A percentile compares a stretch with the other conserved stretches of the same genome.
Evolutionary conservation across 1,140 invertebrate genomes (phyloP).

Genomic region (Coelopa frigida): DNA sequence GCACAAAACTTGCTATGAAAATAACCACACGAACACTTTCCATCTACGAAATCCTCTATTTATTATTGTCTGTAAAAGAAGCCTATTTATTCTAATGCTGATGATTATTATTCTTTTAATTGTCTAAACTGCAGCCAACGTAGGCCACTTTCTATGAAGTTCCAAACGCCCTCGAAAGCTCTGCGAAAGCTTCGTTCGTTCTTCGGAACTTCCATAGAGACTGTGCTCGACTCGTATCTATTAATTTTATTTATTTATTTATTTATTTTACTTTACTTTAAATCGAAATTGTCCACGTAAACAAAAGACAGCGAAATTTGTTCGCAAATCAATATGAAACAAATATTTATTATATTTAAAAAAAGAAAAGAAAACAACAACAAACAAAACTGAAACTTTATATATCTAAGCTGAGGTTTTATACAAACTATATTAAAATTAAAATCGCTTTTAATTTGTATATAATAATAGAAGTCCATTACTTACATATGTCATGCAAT

Average conservation of each 20-base stretch:
- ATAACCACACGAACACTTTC: too few relatives aligned
- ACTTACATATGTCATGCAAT: too few relatives aligned
- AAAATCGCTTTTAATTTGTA: too few relatives aligned
- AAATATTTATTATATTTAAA: conserved; percentile 12
- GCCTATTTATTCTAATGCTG: too few relatives aligned
- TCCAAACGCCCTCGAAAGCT: conserved; percentile 23
- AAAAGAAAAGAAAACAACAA: conserved; percentile 3
- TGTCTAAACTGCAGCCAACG: neutral
- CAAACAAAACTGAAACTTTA: too few relatives aligned
- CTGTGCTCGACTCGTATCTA: conserved; percentile 26
- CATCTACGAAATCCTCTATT: too few relatives aligned
- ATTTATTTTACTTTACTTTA: conserved; percentile 31
- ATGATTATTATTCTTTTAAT: too few relatives aligned
- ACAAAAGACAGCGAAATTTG: conserved; percentile 7
- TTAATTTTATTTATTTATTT: conserved; percentile 17
- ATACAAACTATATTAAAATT: too few relatives aligned
- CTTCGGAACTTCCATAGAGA: conserved; percentile 43
- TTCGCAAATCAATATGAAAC: conserved; percentile 5
- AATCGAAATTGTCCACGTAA: conserved; percentile 11
- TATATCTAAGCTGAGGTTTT: too few relatives aligned
- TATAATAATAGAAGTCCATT: too few relatives aligned
- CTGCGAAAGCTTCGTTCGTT: conserved; percentile 21
- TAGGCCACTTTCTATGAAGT: conserved; percentile 42
- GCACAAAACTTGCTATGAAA: too few relatives aligned
- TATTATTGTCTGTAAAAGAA: too few relatives aligned